A percentile compares a stretch with the other conserved stretches of the same genome.
Conservation (phyloP, 2,888 invertebrate species). For the Griposia aprilina region DNA sequence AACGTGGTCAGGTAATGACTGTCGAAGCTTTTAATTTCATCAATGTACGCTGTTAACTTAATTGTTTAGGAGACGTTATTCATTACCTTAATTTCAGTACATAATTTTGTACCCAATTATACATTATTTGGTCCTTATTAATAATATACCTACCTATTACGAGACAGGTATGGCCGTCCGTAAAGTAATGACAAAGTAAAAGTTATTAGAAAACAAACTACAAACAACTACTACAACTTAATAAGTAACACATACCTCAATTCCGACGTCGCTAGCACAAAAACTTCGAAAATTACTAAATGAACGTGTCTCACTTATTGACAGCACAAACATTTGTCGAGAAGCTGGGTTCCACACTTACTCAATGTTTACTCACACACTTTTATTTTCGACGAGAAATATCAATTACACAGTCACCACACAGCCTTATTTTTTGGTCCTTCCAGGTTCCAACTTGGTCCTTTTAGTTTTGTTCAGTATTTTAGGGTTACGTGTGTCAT, state of each 20-base stretch:
- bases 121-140: slow-evolving; percentile 28
- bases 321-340: slow-evolving; percentile 84
- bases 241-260: slow-evolving; percentile 71
- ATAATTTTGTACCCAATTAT: slow-evolving; percentile 22
- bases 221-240: slow-evolving; percentile 18
- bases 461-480: background rate
- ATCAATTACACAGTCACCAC: slow-evolving; percentile 68
- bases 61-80: slow-evolving; percentile 35
- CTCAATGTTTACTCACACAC: slow-evolving; percentile 69
- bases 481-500: background rate
- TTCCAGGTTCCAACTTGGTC: slow-evolving; percentile 18
- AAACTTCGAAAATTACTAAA: slow-evolving; percentile 70
- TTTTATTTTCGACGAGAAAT: slow-evolving; percentile 58
- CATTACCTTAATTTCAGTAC: slow-evolving; percentile 17
- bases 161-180: background rate
- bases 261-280: slow-evolving; percentile 58
- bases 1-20: slow-evolving; percentile 33
- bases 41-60: slow-evolving; percentile 33
- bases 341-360: slow-evolving; percentile 54
- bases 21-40: slow-evolving; percentile 37
- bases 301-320: slow-evolving; percentile 79
- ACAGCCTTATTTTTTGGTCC: slow-evolving; percentile 51
- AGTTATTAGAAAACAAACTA: slow-evolving; percentile 16
- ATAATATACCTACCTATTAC: slow-evolving; percentile 1
- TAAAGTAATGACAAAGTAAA: background rate